phyloP scores from a whole-genome alignment of 1,140 invertebrate species.

The Neocloeon triangulifer region DNA sequence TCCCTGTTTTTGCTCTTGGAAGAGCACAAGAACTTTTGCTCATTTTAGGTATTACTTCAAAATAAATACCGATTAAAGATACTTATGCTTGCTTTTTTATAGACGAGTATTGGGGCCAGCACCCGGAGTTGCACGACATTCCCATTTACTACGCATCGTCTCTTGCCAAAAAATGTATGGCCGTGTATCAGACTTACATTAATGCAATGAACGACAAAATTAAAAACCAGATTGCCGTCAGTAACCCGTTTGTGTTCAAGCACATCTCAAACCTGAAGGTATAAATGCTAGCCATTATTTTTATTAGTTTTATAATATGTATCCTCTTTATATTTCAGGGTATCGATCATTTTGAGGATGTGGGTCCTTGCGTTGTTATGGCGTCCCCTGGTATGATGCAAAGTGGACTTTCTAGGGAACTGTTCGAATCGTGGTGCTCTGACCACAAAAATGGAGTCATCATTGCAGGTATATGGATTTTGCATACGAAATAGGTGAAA shows the following conservation, averaged over 20 bases:
- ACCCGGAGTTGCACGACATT: slow-evolving; percentile 95
- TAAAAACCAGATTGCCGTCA: slow-evolving; percentile 79
- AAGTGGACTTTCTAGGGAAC: slow-evolving; percentile 85
- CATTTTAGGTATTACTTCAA: slow-evolving; percentile 43
- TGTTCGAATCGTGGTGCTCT: slow-evolving; percentile 98
- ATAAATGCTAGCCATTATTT: slow-evolving; percentile 3
- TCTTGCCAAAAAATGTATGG: slow-evolving; percentile 98
- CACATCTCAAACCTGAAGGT: slow-evolving; percentile 97
- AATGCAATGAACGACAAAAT: slow-evolving; percentile 99
- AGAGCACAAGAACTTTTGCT: slow-evolving; percentile 90
- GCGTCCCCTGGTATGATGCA: slow-evolving; percentile 99
- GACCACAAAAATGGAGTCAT: slow-evolving; percentile 96
- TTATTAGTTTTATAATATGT: background rate
- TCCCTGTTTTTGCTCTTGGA: slow-evolving; percentile 96
- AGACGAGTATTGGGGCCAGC: slow-evolving; percentile 96
- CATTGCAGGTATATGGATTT: slow-evolving; percentile 54
- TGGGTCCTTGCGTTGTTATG: slow-evolving; percentile 97
- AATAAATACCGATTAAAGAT: slow-evolving; percentile 1
- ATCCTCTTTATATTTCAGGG: slow-evolving; percentile 30
- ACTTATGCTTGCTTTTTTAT: too few relatives aligned
- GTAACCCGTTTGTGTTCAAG: slow-evolving; percentile 95
- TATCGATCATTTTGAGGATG: slow-evolving; percentile 98
- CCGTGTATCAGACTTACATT: slow-evolving; percentile 97
- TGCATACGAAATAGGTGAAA: background rate
- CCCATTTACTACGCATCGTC: slow-evolving; percentile 99